Percentiles rank a stretch among this genome's conserved stretches.
Conservation (phyloP, 1,140 invertebrate genomes). For the Bemisia tabaci region DNA sequence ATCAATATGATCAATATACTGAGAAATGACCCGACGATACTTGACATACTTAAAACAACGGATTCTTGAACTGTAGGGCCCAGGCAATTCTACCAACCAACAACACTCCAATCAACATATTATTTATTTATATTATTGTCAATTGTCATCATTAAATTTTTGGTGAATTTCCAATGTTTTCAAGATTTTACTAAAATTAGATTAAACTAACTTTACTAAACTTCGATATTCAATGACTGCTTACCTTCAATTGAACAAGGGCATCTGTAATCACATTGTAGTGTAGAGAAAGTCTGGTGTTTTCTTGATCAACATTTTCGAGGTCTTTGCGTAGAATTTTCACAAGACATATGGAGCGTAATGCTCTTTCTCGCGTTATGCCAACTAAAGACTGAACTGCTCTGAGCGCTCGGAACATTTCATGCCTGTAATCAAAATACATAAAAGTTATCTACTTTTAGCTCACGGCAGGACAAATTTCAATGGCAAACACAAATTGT, state of each 20-base stretch:
- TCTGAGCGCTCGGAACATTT: conserved; percentile 54
- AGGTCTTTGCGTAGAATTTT: conserved; percentile 59
- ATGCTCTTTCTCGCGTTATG: conserved; percentile 57
- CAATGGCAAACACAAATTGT: too few relatives aligned
- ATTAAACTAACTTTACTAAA: too few relatives aligned
- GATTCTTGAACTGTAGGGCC: too few relatives aligned
- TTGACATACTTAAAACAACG: too few relatives aligned
- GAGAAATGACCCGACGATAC: too few relatives aligned
- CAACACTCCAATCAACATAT: too few relatives aligned
- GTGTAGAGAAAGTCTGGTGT: conserved; percentile 12
- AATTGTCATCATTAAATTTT: too few relatives aligned
- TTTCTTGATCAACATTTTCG: conserved; percentile 36
- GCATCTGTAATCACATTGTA: conserved; percentile 41
- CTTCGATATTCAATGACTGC: conserved; percentile 3
- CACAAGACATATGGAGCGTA: conserved; percentile 63
- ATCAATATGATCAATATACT: too few relatives aligned
- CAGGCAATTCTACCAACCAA: too few relatives aligned
- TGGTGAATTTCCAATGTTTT: too few relatives aligned
- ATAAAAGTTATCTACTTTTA: neutral
- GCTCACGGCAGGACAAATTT: neutral
- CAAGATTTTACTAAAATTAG: too few relatives aligned
- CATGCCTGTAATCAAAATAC: conserved; percentile 32
- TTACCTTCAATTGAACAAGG: conserved; percentile 45
- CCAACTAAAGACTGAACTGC: conserved; percentile 64
- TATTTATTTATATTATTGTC: too few relatives aligned